Evolutionary conservation across 2,888 invertebrate species (phyloP), one percentile per base, ranked within the genome.

Genomic region (Hydropsyche betteni): DNA sequence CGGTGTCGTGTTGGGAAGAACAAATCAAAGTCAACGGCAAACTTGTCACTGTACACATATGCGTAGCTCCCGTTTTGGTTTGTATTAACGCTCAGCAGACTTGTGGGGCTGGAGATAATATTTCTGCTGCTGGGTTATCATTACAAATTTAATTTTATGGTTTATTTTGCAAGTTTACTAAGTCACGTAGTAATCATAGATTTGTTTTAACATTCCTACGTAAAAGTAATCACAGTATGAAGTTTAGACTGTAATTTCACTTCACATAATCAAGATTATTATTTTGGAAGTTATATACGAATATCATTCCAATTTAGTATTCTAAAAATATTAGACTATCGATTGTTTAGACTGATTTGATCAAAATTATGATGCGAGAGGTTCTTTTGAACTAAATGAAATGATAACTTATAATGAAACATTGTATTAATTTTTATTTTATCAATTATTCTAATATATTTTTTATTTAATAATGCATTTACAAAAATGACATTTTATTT

Each of bases 31-130:
- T 84, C 4, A 85, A 84, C 34, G 80, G 68, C 5, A 74, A 75
- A 68, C 80, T 24, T 2, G 81, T 83, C 58, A 80, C 83, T 71
- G 88, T 91, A 16, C 89, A 93, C 81, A 90, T 95, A 73, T 95
- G 95, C 84, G 89, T 95, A 5, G 94, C 95, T 0, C 95, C 95
- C 0, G 94, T 94, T 5, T 85, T 95, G 36, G 94, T 95, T 3
- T 95, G 95, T 82, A 94, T 93, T 0, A 89, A 93, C 80, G 94
- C 93, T 0, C 89, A 91, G 77, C 90, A 94, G 81, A 95, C 95
- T 0, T 95, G 93, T 0, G 95, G 95, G 0, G 95, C 94, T 8
- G 95, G 95, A 0, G 95, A 95, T 83, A 95, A 95, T 82, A 93
- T 95, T 79, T 95, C 95, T 0, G 93, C 94, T n/a, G 93, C 95